phyloP scores from a whole-genome alignment of 2,888 invertebrate genomes.

The Tryphoninae sp. region DNA sequence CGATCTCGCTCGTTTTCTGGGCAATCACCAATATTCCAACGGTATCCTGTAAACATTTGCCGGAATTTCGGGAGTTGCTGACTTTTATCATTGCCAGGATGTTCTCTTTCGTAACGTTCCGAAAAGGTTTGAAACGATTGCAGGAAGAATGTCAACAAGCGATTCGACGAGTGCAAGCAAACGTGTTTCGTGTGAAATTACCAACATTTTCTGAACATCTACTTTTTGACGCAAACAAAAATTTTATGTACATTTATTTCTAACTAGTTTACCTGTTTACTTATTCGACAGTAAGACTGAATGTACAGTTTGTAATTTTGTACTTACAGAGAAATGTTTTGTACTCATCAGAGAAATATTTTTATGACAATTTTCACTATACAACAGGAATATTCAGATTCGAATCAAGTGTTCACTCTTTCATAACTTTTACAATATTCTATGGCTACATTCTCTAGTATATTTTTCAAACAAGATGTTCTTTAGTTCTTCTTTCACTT shows the following conservation, averaged over 20 bases:
- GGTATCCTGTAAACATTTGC: constrained; percentile 73
- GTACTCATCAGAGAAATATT: not conserved
- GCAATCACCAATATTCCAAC: constrained; percentile 70
- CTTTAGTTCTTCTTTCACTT: no score
- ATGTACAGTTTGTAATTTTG: not conserved
- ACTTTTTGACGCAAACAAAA: not conserved
- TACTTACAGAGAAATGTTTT: no score
- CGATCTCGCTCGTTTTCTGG: constrained; percentile 9
- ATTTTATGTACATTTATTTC: not conserved
- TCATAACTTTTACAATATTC: not conserved
- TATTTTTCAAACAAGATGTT: no score
- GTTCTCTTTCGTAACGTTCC: constrained; percentile 35
- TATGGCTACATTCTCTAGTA: no score
- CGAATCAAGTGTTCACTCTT: not conserved
- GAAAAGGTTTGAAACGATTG: constrained; percentile 8
- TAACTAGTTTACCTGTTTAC: not conserved
- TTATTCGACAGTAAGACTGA: not conserved
- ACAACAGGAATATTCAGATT: not conserved
- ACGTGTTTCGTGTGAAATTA: constrained; percentile 29
- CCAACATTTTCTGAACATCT: constrained; percentile 23
- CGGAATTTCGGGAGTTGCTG: constrained; percentile 56
- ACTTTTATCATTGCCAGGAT: constrained; percentile 6
- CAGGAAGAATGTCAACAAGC: not conserved
- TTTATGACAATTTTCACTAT: not conserved
- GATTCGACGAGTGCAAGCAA: not conserved